Percentiles rank a stretch among this genome's conserved stretches.
phyloP scores from a whole-genome alignment of 2,113 vertebrate genomes.

The Rhynchomys soricoides region DNA sequence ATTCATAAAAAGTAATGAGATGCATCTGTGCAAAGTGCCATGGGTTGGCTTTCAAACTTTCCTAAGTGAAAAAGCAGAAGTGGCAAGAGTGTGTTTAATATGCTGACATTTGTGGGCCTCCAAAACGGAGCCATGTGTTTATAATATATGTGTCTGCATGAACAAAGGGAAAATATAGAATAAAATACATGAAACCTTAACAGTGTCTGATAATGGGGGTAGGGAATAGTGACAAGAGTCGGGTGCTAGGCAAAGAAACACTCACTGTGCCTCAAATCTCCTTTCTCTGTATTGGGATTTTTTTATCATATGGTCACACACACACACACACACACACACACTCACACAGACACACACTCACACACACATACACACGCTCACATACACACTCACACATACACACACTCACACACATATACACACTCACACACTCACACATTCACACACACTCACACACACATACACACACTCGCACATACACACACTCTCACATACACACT shows the following conservation, averaged over 20 bases:
- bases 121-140: not conserved
- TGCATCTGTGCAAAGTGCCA: not conserved
- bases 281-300: not conserved
- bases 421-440: too few species aligned
- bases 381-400: too few species aligned
- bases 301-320: not conserved
- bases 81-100: not conserved
- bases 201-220: not conserved
- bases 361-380: too few species aligned
- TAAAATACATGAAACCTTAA: not conserved
- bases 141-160: not conserved
- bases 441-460: too few species aligned
- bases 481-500: too few species aligned
- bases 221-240: not conserved
- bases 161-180: not conserved
- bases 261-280: not conserved
- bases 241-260: not conserved
- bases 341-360: too few species aligned
- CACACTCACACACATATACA: too few species aligned
- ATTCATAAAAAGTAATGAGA: not conserved
- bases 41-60: constrained; percentile 13
- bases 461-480: too few species aligned
- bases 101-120: not conserved
- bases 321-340: too few species aligned
- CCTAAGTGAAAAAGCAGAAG: not conserved